Percentiles rank a stretch among this genome's conserved stretches.
Conservation (phyloP, 2,888 invertebrate species). For the Nebria brevicollis region DNA sequence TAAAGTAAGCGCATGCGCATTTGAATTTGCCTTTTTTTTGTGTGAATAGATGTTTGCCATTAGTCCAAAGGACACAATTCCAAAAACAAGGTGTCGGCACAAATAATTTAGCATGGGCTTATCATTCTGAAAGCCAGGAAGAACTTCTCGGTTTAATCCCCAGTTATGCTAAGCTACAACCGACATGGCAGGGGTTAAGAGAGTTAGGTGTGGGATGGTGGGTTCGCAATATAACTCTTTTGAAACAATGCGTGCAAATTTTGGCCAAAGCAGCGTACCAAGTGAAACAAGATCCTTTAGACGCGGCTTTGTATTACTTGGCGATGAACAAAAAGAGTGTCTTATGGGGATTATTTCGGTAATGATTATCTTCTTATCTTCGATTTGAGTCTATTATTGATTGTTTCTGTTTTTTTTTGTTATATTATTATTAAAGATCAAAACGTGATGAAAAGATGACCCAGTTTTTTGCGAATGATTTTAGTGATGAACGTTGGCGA, state of each 20-base stretch:
- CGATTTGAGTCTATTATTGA: not conserved
- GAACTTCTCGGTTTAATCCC: conserved; percentile 88
- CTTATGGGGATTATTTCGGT: conserved; percentile 90
- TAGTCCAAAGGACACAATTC: conserved; percentile 86
- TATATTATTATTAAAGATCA: conserved; percentile 66
- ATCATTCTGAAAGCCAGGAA: conserved; percentile 97
- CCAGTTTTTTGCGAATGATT: conserved; percentile 94
- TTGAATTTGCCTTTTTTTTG: not conserved
- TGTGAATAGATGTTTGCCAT: conserved; percentile 80
- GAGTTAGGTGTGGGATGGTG: conserved; percentile 97
- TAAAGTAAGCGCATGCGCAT: conserved; percentile 18
- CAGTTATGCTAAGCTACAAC: conserved; percentile 83
- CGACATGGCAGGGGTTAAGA: conserved; percentile 89
- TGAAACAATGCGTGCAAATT: conserved; percentile 89
- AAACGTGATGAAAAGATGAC: conserved; percentile 93
- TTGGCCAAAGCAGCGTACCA: conserved; percentile 95
- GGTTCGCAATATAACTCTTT: conserved; percentile 84
- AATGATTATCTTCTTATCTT: not conserved
- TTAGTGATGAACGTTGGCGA: conserved; percentile 92
- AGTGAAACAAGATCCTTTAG: conserved; percentile 92
- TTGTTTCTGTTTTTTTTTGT: conserved; percentile 16
- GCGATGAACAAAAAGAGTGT: conserved; percentile 98
- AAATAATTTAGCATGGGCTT: conserved; percentile 97
- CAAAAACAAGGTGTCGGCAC: conserved; percentile 88
- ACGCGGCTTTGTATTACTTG: conserved; percentile 96